Evolutionary conservation across 92 coral and sea anemone genomes (phyloP), one percentile per base, ranked within the genome.

Genomic region (Metridium senile): DNA sequence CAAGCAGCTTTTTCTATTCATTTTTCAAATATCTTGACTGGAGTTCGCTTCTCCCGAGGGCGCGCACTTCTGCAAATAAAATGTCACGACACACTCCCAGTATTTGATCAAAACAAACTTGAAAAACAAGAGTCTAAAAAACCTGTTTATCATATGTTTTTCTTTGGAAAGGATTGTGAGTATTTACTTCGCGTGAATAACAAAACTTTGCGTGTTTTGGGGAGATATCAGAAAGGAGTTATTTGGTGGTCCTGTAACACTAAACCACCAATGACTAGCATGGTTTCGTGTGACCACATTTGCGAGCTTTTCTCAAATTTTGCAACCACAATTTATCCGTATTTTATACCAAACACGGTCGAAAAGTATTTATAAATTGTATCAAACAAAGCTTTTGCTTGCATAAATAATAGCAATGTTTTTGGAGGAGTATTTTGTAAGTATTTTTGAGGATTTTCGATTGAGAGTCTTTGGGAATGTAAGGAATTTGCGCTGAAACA

Each of bases 391-490:
- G 13, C 13, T 39, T 39, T 39, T 39, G 49, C 49, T 4, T 39
- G 6, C 49, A 13, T 13, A 13, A 6, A 39, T 39, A 13, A 13
- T 39, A 39, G 49, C 49, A 39, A 39, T 4, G 8, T 6, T 39
- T 39, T 39, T 39, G 6, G 13, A 39, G n/a, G n/a, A n/a, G n/a
- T n/a, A n/a, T n/a, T 39, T 39, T n/a, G 26, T 31, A 45, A 33
- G 4, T 1, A 1, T 7, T 13, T 20, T 9, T 32, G 43, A 33
- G 27, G 28, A 43, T 19, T 29, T 26, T 16, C 54, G 27, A 29
- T 0, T 32, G 62, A 6, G 63, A 71, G 13, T 32, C 63, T 35
- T 29, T 25, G 62, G 45, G 54, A 72, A 70, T 70, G 59, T n/a
- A 1, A 51, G 26, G 22, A 31, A 53, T 72, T 20, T 66, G 35